Conservation (phyloP, 2,888 invertebrate species). For the Amblyjoppa fuscipennis region DNA sequence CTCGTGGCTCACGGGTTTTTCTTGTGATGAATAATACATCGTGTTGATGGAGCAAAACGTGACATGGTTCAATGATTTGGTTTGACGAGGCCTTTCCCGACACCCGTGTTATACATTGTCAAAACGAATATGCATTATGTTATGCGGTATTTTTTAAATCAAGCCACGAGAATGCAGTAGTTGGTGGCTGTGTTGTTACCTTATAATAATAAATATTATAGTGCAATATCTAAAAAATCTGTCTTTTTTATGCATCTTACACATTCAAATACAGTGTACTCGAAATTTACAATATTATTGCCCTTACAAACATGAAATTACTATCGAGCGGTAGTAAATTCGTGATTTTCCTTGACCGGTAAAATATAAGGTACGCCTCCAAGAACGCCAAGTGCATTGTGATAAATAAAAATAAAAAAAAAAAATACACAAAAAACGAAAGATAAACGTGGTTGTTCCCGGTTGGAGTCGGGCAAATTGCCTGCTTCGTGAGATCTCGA, state of each 20-base stretch:
- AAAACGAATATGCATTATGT: constrained; percentile 22
- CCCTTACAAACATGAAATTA: constrained; percentile 82
- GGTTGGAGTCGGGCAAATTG: constrained; percentile 68
- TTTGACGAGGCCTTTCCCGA: constrained; percentile 20
- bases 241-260: constrained; percentile 83
- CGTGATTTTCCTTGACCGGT: constrained; percentile 71
- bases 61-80: constrained; percentile 45
- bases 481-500: constrained; percentile 66
- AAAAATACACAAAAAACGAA: constrained; percentile 25
- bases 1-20: constrained; percentile 70
- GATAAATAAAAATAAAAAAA: constrained; percentile 19
- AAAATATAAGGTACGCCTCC: constrained; percentile 66
- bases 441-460: constrained; percentile 67
- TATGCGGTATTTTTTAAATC: constrained; percentile 32
- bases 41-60: constrained; percentile 54
- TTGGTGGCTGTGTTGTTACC: constrained; percentile 72
- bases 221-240: constrained; percentile 84
- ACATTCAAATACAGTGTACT: constrained; percentile 83
- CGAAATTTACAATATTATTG: constrained; percentile 83
- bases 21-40: constrained; percentile 47
- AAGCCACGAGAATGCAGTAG: constrained; percentile 75
- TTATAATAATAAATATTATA: constrained; percentile 81
- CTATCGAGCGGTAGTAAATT: constrained; percentile 78
- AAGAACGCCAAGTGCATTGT: constrained; percentile 65
- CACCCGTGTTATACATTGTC: neutral